Evolutionary conservation across 2,113 vertebrate species (phyloP).

Genomic region (Kryptolebias marmoratus): DNA sequence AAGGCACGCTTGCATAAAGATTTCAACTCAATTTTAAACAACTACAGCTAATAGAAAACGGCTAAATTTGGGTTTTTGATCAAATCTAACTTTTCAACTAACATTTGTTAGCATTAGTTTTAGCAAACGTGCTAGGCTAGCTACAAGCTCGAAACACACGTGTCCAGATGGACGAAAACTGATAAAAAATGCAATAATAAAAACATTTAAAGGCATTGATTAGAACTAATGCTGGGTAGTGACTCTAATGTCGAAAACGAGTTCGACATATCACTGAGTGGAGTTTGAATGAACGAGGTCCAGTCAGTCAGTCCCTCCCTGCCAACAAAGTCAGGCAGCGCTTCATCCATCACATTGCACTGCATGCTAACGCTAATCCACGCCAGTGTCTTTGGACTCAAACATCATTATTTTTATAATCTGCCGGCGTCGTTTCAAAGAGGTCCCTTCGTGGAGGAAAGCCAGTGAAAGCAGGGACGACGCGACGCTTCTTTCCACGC

Average conservation of each 20-base stretch:
- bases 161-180: slow-evolving; percentile 50
- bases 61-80: accelerated
- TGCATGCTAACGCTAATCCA: slow-evolving; percentile 71
- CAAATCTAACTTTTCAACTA: slow-evolving; percentile 3
- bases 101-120: slow-evolving; percentile 44
- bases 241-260: not conserved
- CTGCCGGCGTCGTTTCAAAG: not conserved
- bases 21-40: not conserved
- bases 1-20: not conserved
- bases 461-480: accelerated
- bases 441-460: no score
- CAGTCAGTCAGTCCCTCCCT: slow-evolving; percentile 57
- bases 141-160: slow-evolving; percentile 66
- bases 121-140: slow-evolving; percentile 61
- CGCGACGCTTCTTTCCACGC: not conserved
- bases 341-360: slow-evolving; percentile 63
- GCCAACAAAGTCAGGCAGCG: slow-evolving; percentile 65
- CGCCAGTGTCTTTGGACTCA: slow-evolving; percentile 20
- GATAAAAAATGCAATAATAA: not conserved
- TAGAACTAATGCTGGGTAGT: not conserved
- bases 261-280: slow-evolving; percentile 15
- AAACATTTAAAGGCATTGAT: not conserved
- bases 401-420: not conserved
- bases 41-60: not conserved
- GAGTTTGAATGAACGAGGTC: slow-evolving; percentile 64